Conservation (phyloP, 2,113 vertebrate species). For the Catharus minimus region DNA sequence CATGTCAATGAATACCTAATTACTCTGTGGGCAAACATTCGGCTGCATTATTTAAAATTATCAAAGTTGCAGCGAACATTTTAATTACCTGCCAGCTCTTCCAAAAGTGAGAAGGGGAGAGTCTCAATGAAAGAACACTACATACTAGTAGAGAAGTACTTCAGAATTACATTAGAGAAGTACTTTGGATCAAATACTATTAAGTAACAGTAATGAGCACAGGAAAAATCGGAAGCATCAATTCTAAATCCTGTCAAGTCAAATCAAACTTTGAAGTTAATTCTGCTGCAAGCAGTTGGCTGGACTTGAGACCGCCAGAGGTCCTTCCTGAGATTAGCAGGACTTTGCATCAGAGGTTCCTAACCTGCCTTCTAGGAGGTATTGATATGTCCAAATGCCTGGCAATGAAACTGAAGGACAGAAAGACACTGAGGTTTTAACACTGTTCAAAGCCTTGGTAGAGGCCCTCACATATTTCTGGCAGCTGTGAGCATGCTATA, state of each 20-base stretch:
- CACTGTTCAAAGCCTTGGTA: neutral
- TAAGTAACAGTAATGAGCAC: neutral
- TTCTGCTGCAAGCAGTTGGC: neutral
- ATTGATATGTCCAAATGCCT: neutral
- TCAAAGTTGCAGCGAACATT: constrained; percentile 1
- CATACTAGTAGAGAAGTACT: neutral
- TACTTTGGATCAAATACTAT: neutral
- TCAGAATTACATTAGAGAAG: neutral
- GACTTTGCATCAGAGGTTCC: neutral
- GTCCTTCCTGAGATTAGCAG: neutral
- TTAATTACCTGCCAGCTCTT: constrained; percentile 8
- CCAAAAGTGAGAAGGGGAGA: neutral
- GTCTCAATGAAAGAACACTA: neutral
- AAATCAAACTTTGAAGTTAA: constrained; percentile 7
- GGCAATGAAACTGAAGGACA: neutral
- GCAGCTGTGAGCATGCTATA: neutral
- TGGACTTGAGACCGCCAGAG: neutral
- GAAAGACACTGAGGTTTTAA: neutral
- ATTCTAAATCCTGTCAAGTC: neutral
- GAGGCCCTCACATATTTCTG: neutral
- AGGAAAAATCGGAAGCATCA: neutral
- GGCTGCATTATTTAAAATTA: neutral
- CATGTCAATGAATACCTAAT: constrained; percentile 14
- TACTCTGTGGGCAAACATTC: constrained; percentile 11
- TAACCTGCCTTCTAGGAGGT: neutral